Evolutionary conservation across 2,888 invertebrate species (phyloP).

Genomic region (Sarcophaga variegata): DNA sequence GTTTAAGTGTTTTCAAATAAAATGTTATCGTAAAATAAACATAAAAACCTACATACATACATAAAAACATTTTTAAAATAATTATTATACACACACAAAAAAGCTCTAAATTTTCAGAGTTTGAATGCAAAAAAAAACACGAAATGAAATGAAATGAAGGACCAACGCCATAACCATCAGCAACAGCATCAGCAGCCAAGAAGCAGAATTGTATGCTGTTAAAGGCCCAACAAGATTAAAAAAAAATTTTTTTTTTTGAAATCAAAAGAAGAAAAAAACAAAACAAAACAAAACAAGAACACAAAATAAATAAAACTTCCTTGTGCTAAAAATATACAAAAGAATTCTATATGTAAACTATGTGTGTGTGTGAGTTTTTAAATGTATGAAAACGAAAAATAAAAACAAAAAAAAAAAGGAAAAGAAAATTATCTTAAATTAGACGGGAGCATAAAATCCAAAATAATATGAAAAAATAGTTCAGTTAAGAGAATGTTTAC

Average conservation of each 20-base stretch:
- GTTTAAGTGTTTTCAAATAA: slow-evolving; percentile 30
- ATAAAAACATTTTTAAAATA: slow-evolving; percentile 5
- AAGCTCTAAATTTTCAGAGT: slow-evolving; percentile 23
- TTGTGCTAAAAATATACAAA: slow-evolving; percentile 62
- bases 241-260: too few species aligned
- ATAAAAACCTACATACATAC: slow-evolving; percentile 6
- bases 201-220: slow-evolving; percentile 30
- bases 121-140: slow-evolving; percentile 23
- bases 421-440: slow-evolving; percentile 25
- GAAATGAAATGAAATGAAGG: not conserved
- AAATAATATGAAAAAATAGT: not conserved
- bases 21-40: slow-evolving; percentile 39
- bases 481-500: not conserved
- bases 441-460: slow-evolving; percentile 10
- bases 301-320: slow-evolving; percentile 56
- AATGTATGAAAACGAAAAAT: not conserved
- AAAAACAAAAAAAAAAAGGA: slow-evolving; percentile 5
- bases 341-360: slow-evolving; percentile 3
- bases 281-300: slow-evolving; percentile 8
- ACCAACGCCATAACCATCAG: slow-evolving; percentile 26
- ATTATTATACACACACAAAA: not conserved
- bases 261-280: not conserved
- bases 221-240: not conserved
- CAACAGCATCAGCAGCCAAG: slow-evolving; percentile 29
- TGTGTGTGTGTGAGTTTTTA: slow-evolving; percentile 28